A percentile compares a stretch with the other conserved stretches of the same genome.
Evolutionary conservation across 37 sponge, comb jelly and placozoan genomes (phyloP).

Genomic region (Beroe ovata): DNA sequence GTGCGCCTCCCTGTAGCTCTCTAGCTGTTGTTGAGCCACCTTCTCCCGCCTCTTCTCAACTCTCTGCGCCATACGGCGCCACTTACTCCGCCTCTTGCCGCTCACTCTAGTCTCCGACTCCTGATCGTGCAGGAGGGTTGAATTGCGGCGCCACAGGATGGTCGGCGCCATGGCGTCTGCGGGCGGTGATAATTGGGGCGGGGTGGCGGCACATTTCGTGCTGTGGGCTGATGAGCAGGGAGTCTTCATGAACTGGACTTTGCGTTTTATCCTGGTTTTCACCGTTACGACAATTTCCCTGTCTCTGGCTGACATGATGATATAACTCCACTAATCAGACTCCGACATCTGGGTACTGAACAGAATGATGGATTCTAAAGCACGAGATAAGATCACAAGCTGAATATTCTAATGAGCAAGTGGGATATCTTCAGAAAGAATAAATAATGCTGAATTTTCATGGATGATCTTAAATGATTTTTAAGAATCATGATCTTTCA

Average conservation of each 20-base stretch:
- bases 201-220: neutral
- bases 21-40: neutral
- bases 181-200: neutral
- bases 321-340: too few relatives aligned
- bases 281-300: neutral
- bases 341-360: too few relatives aligned
- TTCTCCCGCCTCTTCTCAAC: slow-evolving; percentile 44
- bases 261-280: neutral
- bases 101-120: neutral
- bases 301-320: neutral
- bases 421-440: too few relatives aligned
- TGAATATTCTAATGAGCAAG: too few relatives aligned
- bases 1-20: slow-evolving; percentile 29
- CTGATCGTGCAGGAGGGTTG: neutral
- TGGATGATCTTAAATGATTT: too few relatives aligned
- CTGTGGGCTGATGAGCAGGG: neutral
- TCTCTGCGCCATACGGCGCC: neutral
- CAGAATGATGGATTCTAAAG: too few relatives aligned
- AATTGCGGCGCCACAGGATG: slow-evolving; percentile 12
- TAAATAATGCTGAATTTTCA: too few relatives aligned
- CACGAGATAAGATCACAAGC: too few relatives aligned
- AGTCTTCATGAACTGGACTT: slow-evolving; percentile 29
- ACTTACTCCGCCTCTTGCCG: neutral
- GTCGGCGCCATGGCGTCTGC: neutral
- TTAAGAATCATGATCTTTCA: too few relatives aligned